These are phyloP conservation scores for Helostoma temminkii DNA, from an alignment of 2,797 vertebrate species.

Conservation along the genomic window DNA sequence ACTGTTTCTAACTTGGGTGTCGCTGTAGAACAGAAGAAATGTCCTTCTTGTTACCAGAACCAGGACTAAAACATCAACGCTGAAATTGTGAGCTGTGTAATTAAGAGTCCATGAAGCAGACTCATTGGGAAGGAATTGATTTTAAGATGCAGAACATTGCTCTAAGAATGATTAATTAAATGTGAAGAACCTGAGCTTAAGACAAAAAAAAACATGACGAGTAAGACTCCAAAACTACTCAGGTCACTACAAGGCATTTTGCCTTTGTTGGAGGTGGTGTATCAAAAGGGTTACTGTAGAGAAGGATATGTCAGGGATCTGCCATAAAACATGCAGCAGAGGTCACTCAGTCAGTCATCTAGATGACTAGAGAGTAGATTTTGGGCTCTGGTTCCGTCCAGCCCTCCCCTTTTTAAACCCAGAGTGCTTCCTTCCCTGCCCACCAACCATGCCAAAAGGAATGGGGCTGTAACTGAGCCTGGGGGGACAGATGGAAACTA, in stretches of 20 bases:
- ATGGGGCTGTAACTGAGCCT: constrained; percentile 85
- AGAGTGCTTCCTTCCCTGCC: constrained; percentile 67
- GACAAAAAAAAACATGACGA: constrained; percentile 41
- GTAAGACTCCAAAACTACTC: constrained; percentile 58
- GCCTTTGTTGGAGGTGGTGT: constrained; percentile 11
- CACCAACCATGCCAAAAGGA: constrained; percentile 77
- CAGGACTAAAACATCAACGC: constrained; percentile 5
- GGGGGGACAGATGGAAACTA: constrained; percentile 86
- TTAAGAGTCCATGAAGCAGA: constrained; percentile 16
- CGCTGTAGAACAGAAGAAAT: not conserved
- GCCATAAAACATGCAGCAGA: constrained; percentile 33
- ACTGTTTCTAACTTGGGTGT: constrained; percentile 11
- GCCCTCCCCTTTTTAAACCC: constrained; percentile 28
- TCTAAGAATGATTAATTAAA: constrained; percentile 68
- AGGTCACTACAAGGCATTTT: constrained; percentile 32
- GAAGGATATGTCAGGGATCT: constrained; percentile 37
- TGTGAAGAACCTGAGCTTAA: constrained; percentile 58
- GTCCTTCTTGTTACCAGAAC: not conserved
- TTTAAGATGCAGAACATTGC: constrained; percentile 24
- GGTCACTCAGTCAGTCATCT: constrained; percentile 55
- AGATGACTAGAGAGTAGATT: constrained; percentile 62
- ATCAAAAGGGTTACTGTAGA: constrained; percentile 2
- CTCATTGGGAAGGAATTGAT: constrained; percentile 10
- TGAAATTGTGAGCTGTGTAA: constrained; percentile 32
- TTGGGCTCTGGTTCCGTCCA: constrained; percentile 39